Evolutionary conservation across 2,113 vertebrate genomes (phyloP).

Genomic region (Etheostoma cragini): DNA sequence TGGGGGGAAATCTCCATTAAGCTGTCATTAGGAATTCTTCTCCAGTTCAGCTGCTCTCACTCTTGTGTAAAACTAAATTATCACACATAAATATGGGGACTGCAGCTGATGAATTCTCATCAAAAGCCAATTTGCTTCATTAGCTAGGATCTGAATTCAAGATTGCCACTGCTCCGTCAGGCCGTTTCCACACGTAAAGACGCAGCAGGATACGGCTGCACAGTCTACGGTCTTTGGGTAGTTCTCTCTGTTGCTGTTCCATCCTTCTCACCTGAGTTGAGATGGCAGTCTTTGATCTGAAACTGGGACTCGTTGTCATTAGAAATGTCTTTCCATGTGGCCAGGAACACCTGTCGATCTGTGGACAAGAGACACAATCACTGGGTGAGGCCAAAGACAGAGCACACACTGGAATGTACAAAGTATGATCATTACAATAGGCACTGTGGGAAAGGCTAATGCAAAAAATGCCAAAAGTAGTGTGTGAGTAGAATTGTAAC

Average conservation of each 20-base stretch:
- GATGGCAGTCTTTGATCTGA: conserved; percentile 96
- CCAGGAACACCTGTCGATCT: conserved; percentile 97
- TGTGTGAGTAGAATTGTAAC: neutral
- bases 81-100: conserved; percentile 56
- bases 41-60: conserved; percentile 49
- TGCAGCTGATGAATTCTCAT: conserved; percentile 57
- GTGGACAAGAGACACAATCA: conserved; percentile 57
- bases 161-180: neutral
- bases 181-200: neutral
- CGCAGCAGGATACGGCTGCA: conserved; percentile 3
- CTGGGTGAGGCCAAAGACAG: conserved; percentile 14
- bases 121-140: conserved; percentile 57
- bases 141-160: conserved; percentile 31
- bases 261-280: conserved; percentile 88
- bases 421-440: neutral
- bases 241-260: neutral
- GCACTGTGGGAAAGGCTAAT: neutral
- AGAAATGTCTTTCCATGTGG: conserved; percentile 98
- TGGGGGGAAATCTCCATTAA: conserved; percentile 65
- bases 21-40: conserved; percentile 64
- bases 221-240: neutral
- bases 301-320: conserved; percentile 96
- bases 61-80: conserved; percentile 61
- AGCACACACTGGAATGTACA: neutral
- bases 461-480: neutral